Percentiles rank a stretch among this genome's conserved stretches.
phyloP scores from a whole-genome alignment of 23 tunicate species.

The Diplosoma virens region DNA sequence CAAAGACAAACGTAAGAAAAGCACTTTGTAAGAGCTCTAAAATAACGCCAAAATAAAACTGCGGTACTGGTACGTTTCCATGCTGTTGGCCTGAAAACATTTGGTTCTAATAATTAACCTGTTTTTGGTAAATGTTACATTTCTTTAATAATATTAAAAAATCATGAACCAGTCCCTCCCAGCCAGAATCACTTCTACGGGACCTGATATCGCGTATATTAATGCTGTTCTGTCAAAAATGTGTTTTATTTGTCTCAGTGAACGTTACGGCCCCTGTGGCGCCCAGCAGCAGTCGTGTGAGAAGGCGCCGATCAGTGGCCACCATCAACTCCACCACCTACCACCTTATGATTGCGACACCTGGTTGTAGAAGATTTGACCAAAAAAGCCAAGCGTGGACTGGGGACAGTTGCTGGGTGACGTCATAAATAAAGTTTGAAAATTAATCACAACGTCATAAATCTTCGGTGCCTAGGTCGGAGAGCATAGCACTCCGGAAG shows the following conservation, averaged over 20 bases:
- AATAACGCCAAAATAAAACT: no score
- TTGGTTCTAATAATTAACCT: no score
- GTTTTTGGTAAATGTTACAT: no score
- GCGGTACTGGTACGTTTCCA: no score
- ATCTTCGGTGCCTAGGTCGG: slow-evolving; percentile 49
- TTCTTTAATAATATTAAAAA: no score
- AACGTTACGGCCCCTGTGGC: slow-evolving; percentile 24
- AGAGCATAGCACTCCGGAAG: slow-evolving; percentile 83
- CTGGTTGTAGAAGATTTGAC: slow-evolving; percentile 96
- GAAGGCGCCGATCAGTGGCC: slow-evolving; percentile 64
- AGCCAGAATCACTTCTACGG: no score
- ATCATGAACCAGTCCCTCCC: no score
- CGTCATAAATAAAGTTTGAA: not conserved
- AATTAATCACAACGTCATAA: not conserved
- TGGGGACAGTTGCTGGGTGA: slow-evolving; percentile 76
- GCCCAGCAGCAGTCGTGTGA: slow-evolving; percentile 44
- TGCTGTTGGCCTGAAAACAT: no score
- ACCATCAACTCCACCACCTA: slow-evolving; percentile 70
- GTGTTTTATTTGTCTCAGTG: slow-evolving; percentile 10
- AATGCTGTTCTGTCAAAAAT: not conserved
- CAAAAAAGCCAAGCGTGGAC: slow-evolving; percentile 70
- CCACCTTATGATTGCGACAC: slow-evolving; percentile 87
- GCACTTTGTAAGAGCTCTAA: no score
- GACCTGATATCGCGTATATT: no score
- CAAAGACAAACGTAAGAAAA: slow-evolving; percentile 71